Evolutionary conservation across 2,797 vertebrate species (phyloP), one percentile per base, ranked within the genome.

Genomic region (Pangasius krempfi): DNA sequence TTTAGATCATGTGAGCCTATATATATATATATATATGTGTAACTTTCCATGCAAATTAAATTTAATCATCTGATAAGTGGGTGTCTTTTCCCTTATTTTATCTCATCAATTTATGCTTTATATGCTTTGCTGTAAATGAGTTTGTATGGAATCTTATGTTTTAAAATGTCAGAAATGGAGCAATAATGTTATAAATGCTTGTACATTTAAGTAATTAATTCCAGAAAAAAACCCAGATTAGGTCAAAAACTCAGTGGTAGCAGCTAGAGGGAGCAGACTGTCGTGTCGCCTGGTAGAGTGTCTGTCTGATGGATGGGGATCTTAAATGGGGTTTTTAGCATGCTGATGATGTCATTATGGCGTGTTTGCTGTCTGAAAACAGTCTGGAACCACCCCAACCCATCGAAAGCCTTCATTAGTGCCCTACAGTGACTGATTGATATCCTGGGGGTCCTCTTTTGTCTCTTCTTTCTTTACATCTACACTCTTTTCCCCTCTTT

Each of bases 331-430:
- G 58, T 79, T 88, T 82, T 84, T 81, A 86, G 70, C 52, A 62
- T 75, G 30, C 89, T 86, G 86, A 84, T 88, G 91, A 89, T 89
- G 90, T 91, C 88, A 92, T 81, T n/a, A 75, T 64, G 30, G 62
- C 22, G 56, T 79, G 86, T 87, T 85, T 62, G 56, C 87, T 85
- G 68, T 84, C 73, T 78, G 33, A 72, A 82, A 82, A 72, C 30
- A 60, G 78, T 60, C 78, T 72, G 44, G 16, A 60, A 73, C 78
- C 16, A 87, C 86, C 40, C 58, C 54, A 40, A 84, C 70, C 72
- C 66, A 88, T 70, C 18, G 6, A 70, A 86, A 76, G 84, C 14
- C 78, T 78, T 68, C 64, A 60, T 60, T 44, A 72, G 30, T 89
- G 72, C 30, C 70, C 66, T 70, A 20, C 10, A 56, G 54, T 84